Evolutionary conservation across 2,113 vertebrate genomes (phyloP).

Genomic region (Thunnus maccoyii): DNA sequence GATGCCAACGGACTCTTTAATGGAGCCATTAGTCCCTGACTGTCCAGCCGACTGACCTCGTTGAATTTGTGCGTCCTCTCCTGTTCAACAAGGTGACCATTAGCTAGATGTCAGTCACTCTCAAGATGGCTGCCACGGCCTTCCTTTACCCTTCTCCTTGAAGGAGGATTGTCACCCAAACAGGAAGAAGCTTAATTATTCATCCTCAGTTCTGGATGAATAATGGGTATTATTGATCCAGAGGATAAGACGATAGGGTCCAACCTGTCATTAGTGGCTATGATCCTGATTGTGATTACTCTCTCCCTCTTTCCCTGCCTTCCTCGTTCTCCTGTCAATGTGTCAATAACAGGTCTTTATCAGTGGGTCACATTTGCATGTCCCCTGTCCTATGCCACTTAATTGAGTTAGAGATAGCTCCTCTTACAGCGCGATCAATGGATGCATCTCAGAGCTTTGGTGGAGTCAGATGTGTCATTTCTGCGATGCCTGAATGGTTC

Average conservation of each 20-base stretch:
- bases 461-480: constrained; percentile 31
- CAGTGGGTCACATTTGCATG: constrained; percentile 66
- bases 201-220: constrained; percentile 63
- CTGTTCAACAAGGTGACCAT: constrained; percentile 63
- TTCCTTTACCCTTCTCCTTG: constrained; percentile 46
- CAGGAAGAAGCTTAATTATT: constrained; percentile 68
- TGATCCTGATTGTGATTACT: constrained; percentile 55
- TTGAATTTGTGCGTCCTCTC: constrained; percentile 31
- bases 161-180: constrained; percentile 26
- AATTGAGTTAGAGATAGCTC: constrained; percentile 67
- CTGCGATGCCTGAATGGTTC: neutral
- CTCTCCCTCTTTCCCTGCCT: constrained; percentile 8
- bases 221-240: constrained; percentile 69
- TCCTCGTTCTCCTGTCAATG: constrained; percentile 38
- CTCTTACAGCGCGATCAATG: constrained; percentile 59
- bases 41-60: constrained; percentile 27
- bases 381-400: constrained; percentile 49
- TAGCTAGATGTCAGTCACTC: constrained; percentile 53
- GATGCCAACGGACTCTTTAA: constrained; percentile 30
- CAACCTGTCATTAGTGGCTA: constrained; percentile 55
- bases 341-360: constrained; percentile 71
- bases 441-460: constrained; percentile 13
- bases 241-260: constrained; percentile 49
- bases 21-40: constrained; percentile 52
- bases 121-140: constrained; percentile 41